Conservation (phyloP, 2,888 invertebrate species). For the Venusia cambrica region DNA sequence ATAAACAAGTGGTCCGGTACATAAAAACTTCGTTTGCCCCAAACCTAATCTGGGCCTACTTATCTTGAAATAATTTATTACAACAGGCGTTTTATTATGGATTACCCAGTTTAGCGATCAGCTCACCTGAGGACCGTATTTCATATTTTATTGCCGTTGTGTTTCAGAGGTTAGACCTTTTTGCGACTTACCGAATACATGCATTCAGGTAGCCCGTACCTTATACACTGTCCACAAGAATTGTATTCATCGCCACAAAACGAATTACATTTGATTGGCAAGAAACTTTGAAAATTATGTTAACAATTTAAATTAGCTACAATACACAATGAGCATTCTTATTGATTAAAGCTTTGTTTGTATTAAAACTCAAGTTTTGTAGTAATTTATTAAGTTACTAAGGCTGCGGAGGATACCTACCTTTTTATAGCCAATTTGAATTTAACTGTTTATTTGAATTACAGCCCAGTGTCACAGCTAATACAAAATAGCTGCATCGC, state of each 20-base stretch:
- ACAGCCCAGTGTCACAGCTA: slow-evolving; percentile 18
- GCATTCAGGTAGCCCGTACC: no score
- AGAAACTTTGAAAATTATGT: no score
- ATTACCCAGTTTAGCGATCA: slow-evolving; percentile 36
- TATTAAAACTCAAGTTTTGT: slow-evolving; percentile 26
- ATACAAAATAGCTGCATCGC: slow-evolving; percentile 6
- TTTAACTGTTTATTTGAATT: slow-evolving; percentile 28
- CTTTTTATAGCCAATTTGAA: slow-evolving; percentile 35
- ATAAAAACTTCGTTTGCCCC: slow-evolving; percentile 19
- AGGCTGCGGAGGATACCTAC: slow-evolving; percentile 27
- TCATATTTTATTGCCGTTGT: slow-evolving; percentile 28
- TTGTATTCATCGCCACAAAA: no score
- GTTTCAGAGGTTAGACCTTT: slow-evolving; percentile 11
- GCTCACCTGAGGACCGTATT: slow-evolving; percentile 30
- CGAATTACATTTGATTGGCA: no score
- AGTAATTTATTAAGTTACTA: slow-evolving; percentile 34
- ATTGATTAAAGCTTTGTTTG: slow-evolving; percentile 22
- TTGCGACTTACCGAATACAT: slow-evolving; percentile 1
- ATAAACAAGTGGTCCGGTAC: slow-evolving; percentile 12
- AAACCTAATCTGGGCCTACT: slow-evolving; percentile 26
- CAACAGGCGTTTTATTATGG: slow-evolving; percentile 39
- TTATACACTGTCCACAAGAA: no score
- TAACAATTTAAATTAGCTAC: slow-evolving; percentile 7
- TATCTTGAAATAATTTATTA: slow-evolving; percentile 35
- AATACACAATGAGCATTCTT: slow-evolving; percentile 5